Conservation (phyloP, 2,888 invertebrate genomes). For the Hipparchia semele region DNA sequence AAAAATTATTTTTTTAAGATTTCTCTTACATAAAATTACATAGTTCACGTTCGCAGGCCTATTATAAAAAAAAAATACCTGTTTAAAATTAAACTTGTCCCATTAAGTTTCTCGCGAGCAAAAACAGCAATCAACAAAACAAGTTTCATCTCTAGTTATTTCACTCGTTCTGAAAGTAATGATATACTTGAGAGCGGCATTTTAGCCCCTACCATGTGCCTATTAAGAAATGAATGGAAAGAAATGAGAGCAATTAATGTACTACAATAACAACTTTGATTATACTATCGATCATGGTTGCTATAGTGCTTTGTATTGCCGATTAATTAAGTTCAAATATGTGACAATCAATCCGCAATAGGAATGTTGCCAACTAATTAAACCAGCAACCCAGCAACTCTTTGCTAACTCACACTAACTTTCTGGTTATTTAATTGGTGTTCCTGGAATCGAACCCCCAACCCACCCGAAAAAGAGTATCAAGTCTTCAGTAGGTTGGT, state of each 20-base stretch:
- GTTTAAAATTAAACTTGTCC: slow-evolving; percentile 12
- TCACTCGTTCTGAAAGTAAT: slow-evolving; percentile 22
- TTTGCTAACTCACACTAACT: too few species aligned
- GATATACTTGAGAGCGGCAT: slow-evolving; percentile 26
- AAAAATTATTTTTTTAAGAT: not conserved
- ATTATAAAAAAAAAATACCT: slow-evolving; percentile 15
- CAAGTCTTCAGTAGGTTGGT: too few species aligned
- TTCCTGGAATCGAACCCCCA: too few species aligned
- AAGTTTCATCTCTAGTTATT: slow-evolving; percentile 20
- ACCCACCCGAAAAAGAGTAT: too few species aligned
- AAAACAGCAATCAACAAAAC: slow-evolving; percentile 21
- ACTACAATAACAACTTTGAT: slow-evolving; percentile 23
- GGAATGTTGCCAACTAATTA: too few species aligned
- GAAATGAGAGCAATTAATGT: slow-evolving; percentile 40
- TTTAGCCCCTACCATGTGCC: slow-evolving; percentile 31
- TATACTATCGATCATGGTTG: slow-evolving; percentile 15
- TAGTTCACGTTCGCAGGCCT: not conserved
- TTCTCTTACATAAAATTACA: slow-evolving; percentile 7
- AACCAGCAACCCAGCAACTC: too few species aligned
- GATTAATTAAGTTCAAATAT: not conserved
- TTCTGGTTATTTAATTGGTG: too few species aligned
- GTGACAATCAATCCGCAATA: too few species aligned
- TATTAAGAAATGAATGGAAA: slow-evolving; percentile 39
- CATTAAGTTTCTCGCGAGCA: slow-evolving; percentile 14
- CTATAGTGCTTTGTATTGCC: slow-evolving; percentile 1